A percentile compares a stretch with the other conserved stretches of the same genome.
Evolutionary conservation across 2,888 invertebrate genomes (phyloP).

Genomic region (Eumacrocentrus americanus): DNA sequence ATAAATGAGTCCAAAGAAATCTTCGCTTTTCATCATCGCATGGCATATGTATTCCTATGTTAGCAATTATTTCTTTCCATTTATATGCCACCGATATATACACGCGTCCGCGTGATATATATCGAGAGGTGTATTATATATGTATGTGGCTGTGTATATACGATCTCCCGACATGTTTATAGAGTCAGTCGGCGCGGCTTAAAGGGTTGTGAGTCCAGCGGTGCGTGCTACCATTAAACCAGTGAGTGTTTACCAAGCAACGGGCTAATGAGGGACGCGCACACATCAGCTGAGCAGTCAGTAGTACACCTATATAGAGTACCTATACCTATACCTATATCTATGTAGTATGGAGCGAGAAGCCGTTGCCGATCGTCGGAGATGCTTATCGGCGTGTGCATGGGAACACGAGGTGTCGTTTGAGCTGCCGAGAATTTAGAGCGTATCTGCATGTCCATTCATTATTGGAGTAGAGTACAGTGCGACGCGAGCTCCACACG

Average conservation of each 20-base stretch:
- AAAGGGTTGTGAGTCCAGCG: constrained; percentile 26
- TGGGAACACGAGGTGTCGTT: constrained; percentile 20
- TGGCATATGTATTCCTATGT: not conserved
- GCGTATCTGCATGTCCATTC: constrained; percentile 11
- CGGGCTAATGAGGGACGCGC: constrained; percentile 39
- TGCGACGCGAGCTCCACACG: not conserved
- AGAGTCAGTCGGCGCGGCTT: constrained; percentile 19
- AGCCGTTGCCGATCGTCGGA: constrained; percentile 4
- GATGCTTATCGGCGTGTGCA: constrained; percentile 22
- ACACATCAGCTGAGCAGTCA: constrained; percentile 33
- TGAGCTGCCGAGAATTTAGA: constrained; percentile 18
- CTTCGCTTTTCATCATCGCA: not conserved
- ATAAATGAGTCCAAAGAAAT: not conserved
- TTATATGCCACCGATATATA: not conserved
- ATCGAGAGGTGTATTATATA: not conserved
- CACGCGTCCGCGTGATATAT: not conserved
- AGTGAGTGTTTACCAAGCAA: constrained; percentile 41
- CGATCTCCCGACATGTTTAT: not conserved
- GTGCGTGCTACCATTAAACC: constrained; percentile 36
- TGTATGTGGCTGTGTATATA: not conserved
- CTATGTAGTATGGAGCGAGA: not conserved
- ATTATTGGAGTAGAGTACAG: constrained; percentile 4
- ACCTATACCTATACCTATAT: not conserved
- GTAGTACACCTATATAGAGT: not conserved
- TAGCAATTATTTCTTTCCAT: not conserved